These are phyloP conservation scores for Apostichopus californicus DNA, from an alignment of 35 echinoderm and acorn worm genomes.

Conservation along the genomic window DNA sequence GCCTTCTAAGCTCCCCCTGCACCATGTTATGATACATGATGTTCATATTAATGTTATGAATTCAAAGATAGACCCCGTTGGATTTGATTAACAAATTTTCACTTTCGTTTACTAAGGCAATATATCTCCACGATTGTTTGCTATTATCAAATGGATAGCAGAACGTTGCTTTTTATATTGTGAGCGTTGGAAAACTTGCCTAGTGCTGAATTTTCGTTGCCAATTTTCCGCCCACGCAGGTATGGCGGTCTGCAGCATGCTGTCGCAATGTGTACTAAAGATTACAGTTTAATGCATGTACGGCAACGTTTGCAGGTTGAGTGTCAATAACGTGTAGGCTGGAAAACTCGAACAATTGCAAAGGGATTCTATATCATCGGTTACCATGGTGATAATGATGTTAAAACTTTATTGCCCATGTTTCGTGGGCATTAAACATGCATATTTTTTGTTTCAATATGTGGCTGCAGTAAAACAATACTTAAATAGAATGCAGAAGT, in stretches of 20 bases:
- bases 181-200: background rate
- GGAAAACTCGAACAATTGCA: conserved; percentile 13
- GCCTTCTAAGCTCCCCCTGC: no score
- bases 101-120: background rate
- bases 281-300: background rate
- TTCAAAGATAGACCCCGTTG: conserved; percentile 1
- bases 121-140: background rate
- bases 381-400: conserved; percentile 14
- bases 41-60: background rate
- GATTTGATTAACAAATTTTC: conserved; percentile 12
- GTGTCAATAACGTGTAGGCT: conserved; percentile 8
- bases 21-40: background rate
- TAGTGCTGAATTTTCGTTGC: background rate
- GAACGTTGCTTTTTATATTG: background rate
- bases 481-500: no score
- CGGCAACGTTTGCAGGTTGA: background rate
- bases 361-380: conserved; percentile 13
- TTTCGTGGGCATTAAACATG: background rate
- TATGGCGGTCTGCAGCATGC: background rate
- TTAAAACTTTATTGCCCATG: conserved; percentile 14
- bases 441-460: background rate
- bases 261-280: background rate
- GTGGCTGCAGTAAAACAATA: no score
- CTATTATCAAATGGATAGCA: background rate
- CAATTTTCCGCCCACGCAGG: conserved; percentile 16